Percentiles rank a stretch among this genome's conserved stretches.
Conservation (phyloP, 2,888 invertebrate genomes). For the Schrankia costaestrigalis region DNA sequence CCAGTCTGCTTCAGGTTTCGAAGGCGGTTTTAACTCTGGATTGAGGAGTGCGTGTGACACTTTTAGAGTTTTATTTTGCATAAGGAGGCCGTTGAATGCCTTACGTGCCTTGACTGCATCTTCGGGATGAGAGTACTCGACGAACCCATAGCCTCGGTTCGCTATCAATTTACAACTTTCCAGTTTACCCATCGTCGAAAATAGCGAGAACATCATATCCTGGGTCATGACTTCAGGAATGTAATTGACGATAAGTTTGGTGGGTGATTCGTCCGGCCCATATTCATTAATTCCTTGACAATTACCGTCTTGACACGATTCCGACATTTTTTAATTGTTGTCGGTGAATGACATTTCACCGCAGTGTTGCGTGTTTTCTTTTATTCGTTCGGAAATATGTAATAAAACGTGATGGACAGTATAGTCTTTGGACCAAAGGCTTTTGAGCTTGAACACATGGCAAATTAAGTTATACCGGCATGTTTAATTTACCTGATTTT, state of each 20-base stretch:
- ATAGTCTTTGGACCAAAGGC: not conserved
- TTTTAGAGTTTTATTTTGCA: conserved; percentile 80
- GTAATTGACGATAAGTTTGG: conserved; percentile 81
- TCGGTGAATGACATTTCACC: conserved; percentile 77
- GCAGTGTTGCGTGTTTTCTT: conserved; percentile 54
- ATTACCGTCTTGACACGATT: conserved; percentile 82
- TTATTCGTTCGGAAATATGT: conserved; percentile 51
- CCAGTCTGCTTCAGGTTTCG: conserved; percentile 80
- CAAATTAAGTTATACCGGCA: too few relatives aligned
- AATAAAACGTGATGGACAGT: too few relatives aligned
- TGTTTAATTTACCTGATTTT: too few relatives aligned
- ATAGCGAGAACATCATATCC: conserved; percentile 80
- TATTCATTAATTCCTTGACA: conserved; percentile 80
- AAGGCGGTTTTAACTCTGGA: conserved; percentile 74
- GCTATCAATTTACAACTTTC: conserved; percentile 81
- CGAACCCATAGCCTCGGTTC: conserved; percentile 80
- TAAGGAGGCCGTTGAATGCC: conserved; percentile 76
- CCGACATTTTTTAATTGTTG: conserved; percentile 82
- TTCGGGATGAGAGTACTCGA: conserved; percentile 76
- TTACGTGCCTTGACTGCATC: conserved; percentile 77
- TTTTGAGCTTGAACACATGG: too few relatives aligned
- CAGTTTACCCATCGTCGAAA: conserved; percentile 80
- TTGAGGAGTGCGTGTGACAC: conserved; percentile 77
- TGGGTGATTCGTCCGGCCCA: conserved; percentile 79
- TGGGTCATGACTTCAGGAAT: conserved; percentile 81